Base-by-base conservation (phyloP, 1,140 invertebrate genomes). In the Drosophila varians region DNA sequence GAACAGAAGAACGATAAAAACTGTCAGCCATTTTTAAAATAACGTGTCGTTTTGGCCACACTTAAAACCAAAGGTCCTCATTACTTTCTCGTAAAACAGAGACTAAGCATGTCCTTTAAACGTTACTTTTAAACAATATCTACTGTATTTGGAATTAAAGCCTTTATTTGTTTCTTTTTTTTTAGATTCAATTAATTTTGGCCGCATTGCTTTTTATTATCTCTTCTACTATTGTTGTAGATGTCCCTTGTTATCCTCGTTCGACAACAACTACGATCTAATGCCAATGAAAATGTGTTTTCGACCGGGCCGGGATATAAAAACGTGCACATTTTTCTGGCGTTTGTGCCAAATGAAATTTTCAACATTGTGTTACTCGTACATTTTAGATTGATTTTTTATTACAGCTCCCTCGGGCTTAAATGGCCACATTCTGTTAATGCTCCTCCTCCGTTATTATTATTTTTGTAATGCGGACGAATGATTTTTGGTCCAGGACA, bases 121-220 rank as follows among this genome's bases (percentile, higher is more conserved):
- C n/a, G 8, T 8, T 31, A 9, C 9, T 11, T 11, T 9, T 3
- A 31, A n/a, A 9, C 28, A 31, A 31, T 31, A 31, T 11, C 28
- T 3, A 31, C n/a, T 38, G 36, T 16, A 14, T 38, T n/a, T n/a
- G 11, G 11, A 36, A 36, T n/a, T 36, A 6, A 4, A 9, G 12
- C n/a, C 34, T 36, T 9, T 36, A 36, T 18, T 42, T 16, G 12
- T 18, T 16, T 16, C 6, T 54, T 62, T 43, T 76, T 62, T 77
- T 54, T 73, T 78, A 54, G 53, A 68, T 71, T 66, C 74, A 78
- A 83, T 83, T 84, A 83, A 78, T 66, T n/a, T 83, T 68, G 52
- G 38, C 77, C 49, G 68, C 66, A 77, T 72, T 68, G 25, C 47
- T 65, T 54, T 77, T 69, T 65, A 26, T 14, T 48, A 47, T 55